Evolutionary conservation across 2,888 invertebrate genomes (phyloP), one percentile per base, ranked within the genome.

Genomic region (Hymenopus coronatus): DNA sequence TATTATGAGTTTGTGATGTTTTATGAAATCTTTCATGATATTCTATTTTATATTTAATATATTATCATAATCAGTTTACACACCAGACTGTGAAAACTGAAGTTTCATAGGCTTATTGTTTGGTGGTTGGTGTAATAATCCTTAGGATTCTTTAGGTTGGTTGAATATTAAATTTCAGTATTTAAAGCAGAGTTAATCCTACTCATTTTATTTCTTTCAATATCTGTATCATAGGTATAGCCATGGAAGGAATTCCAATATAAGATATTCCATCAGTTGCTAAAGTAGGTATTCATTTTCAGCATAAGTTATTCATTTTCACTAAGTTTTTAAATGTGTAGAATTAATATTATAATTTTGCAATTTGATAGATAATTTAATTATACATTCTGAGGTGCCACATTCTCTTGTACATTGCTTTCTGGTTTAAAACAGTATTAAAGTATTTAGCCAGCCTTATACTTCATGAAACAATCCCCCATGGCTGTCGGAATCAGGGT

Each of bases 401-500:
- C 54, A 20, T 70, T 70, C 25, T 20, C 20, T 70, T 70, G 25
- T 70, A 70, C 25, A 70, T 70, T 70, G 20, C 1, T 70, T 70
- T 15, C 25, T 70, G 54, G 54, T 70, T 3, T 70, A 70, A 70
- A 82, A 33, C 87, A 87, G 87, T 87, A 87, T 87, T 87, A 87
- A 33, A 28, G 15, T 40, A 33, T 25, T 82, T 87, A 87, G 28
- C 82, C 87, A 82, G 87, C 87, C 87, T 87, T 87, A 30, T 82
- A 27, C 82, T 87, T 87, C 33, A 82, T 70, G 28, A 82, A 87
- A 54, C 87, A 82, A 30, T 87, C 87, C 87, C 54, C 87, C 30
- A 70, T 70, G 87, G 84, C 83, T 87, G 87, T 87, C 87, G 89
- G 89, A 89, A 89, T 89, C 89, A 89, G 89, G 89, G 89, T 89